Conservation (phyloP, 2,797 vertebrate genomes). For the Sphaeramia orbicularis region DNA sequence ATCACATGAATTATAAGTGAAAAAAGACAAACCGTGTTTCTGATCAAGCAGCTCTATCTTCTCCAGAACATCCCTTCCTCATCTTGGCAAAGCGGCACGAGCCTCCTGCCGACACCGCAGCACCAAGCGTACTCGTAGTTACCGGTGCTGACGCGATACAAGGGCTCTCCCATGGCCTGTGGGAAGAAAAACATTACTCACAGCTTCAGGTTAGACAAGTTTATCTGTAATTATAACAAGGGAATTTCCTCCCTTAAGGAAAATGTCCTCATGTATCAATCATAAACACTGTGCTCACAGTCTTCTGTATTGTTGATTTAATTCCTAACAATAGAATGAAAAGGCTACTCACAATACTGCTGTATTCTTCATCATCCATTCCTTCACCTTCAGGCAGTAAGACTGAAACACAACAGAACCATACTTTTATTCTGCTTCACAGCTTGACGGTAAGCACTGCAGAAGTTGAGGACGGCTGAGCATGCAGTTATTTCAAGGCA, state of each 20-base stretch:
- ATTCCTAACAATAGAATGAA: not conserved
- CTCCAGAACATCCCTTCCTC: constrained; percentile 97
- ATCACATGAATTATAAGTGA: not conserved
- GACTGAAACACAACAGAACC: constrained; percentile 86
- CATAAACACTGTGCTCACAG: too few species aligned
- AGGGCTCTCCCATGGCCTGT: constrained; percentile 95
- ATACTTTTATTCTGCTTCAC: not conserved
- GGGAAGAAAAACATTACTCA: constrained; percentile 13
- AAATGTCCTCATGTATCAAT: too few species aligned
- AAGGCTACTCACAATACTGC: constrained; percentile 92
- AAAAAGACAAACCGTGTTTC: constrained; percentile 89
- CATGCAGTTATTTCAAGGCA: too few species aligned
- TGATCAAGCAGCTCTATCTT: constrained; percentile 98
- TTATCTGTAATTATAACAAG: too few species aligned
- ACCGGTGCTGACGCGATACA: constrained; percentile 96
- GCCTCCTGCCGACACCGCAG: constrained; percentile 98
- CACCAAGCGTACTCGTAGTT: constrained; percentile 98
- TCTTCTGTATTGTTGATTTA: not conserved
- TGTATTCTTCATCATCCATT: constrained; percentile 99
- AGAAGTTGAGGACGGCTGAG: too few species aligned
- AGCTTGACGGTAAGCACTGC: too few species aligned
- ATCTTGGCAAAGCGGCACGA: constrained; percentile 96
- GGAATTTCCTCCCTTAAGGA: too few species aligned
- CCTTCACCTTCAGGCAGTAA: constrained; percentile 98
- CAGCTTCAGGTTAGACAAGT: not conserved